Percentiles rank a stretch among this genome's conserved stretches.
phyloP scores from a whole-genome alignment of 2,113 vertebrate genomes.

The Coryphaenoides rupestris region DNA sequence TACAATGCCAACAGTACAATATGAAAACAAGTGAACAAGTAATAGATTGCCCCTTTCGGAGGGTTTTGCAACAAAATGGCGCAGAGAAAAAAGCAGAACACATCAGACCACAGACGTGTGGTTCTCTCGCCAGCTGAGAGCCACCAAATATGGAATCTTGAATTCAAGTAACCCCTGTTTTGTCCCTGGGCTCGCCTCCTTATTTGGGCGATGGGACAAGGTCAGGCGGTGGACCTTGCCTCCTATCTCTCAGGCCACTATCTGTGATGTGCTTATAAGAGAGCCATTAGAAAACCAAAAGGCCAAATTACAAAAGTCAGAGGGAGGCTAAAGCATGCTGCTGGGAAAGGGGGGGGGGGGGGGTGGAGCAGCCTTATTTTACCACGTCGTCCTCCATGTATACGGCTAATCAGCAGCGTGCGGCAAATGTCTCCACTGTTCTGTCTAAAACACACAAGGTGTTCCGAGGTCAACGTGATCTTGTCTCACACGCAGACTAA shows the following conservation, averaged over 20 bases:
- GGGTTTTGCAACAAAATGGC: too few relatives aligned
- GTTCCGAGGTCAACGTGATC: too few relatives aligned
- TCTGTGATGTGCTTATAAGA: conserved; percentile 47
- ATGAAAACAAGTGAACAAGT: too few relatives aligned
- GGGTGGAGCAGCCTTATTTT: background rate
- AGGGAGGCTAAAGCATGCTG: background rate
- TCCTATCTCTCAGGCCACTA: conserved; percentile 48
- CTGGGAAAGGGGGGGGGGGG: too few relatives aligned
- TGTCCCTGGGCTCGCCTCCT: conserved; percentile 21
- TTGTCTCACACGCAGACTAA: too few relatives aligned
- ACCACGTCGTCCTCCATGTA: background rate
- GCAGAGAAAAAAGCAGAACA: too few relatives aligned
- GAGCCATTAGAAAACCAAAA: background rate
- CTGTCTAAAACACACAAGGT: too few relatives aligned
- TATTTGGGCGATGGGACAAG: conserved; percentile 56
- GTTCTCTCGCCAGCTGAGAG: conserved; percentile 53
- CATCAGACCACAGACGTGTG: background rate
- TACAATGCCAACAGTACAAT: too few relatives aligned
- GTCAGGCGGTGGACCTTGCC: conserved; percentile 65
- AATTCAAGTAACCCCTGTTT: conserved; percentile 23
- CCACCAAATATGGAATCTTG: conserved; percentile 69
- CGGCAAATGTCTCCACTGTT: too few relatives aligned
- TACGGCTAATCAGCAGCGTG: background rate
- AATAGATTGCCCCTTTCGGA: too few relatives aligned
- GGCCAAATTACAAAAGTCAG: background rate